A percentile compares a stretch with the other conserved stretches of the same genome.
Evolutionary conservation across 2,888 invertebrate species (phyloP).

Genomic region (Drosophila colorata): DNA sequence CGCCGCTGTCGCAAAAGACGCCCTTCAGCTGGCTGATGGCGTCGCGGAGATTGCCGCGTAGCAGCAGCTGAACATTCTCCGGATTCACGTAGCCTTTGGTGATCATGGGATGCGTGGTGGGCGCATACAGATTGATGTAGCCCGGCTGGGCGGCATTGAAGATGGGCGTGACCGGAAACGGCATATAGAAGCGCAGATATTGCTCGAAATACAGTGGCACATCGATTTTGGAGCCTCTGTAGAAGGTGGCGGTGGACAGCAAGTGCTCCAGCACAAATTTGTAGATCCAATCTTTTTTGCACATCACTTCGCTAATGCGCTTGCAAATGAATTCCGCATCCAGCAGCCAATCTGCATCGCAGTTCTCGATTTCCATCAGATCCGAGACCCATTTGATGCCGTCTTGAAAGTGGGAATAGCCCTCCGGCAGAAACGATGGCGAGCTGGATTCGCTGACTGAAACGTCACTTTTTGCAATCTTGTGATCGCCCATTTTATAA

Average conservation of each 20-base stretch:
- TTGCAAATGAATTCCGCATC: slow-evolving; percentile 52
- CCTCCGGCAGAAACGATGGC: slow-evolving; percentile 31
- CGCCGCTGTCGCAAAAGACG: slow-evolving; percentile 47
- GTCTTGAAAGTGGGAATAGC: slow-evolving; percentile 46
- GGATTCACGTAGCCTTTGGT: slow-evolving; percentile 56
- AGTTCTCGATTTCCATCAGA: slow-evolving; percentile 50
- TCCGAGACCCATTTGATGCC: slow-evolving; percentile 63
- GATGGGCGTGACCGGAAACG: slow-evolving; percentile 57
- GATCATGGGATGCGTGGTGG: slow-evolving; percentile 53
- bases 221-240: slow-evolving; percentile 61
- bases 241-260: slow-evolving; percentile 58
- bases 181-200: slow-evolving; percentile 57
- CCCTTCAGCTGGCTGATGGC: slow-evolving; percentile 38
- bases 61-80: slow-evolving; percentile 54
- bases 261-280: slow-evolving; percentile 46
- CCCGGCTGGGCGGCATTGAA: slow-evolving; percentile 62
- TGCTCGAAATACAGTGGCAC: slow-evolving; percentile 58
- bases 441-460: background rate
- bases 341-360: slow-evolving; percentile 48
- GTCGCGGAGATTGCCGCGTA: slow-evolving; percentile 57
- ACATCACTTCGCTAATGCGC: slow-evolving; percentile 49
- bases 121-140: slow-evolving; percentile 46
- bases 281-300: slow-evolving; percentile 57
- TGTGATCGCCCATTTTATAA: slow-evolving; percentile 28
- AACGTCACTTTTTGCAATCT: slow-evolving; percentile 24